phyloP scores from a whole-genome alignment of 2,888 invertebrate species.

The Fragum fragum region DNA sequence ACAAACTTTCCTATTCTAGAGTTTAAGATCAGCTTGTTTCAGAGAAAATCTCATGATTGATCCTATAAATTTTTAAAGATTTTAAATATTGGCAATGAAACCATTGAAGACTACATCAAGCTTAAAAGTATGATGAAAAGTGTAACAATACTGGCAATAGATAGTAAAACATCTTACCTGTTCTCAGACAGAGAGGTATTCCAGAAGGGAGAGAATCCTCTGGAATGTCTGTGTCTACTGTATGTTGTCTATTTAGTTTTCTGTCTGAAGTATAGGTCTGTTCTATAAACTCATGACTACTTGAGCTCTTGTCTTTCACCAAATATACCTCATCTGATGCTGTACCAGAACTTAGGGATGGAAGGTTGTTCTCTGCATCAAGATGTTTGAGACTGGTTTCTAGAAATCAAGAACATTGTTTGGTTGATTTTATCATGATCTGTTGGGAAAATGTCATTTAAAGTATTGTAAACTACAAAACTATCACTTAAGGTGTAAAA shows the following conservation, averaged over 20 bases:
- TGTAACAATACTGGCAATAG: no score
- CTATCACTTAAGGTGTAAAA: no score
- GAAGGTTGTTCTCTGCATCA: conserved; percentile 37
- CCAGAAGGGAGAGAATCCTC: conserved; percentile 57
- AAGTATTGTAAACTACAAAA: no score
- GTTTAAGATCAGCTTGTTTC: no score
- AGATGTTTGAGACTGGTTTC: conserved; percentile 51
- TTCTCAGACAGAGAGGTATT: conserved; percentile 38
- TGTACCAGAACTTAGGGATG: conserved; percentile 50
- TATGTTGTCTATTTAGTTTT: neutral
- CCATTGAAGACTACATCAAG: no score
- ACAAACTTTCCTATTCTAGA: no score
- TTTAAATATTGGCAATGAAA: no score
- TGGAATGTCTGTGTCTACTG: conserved; percentile 1
- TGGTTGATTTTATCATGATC: no score
- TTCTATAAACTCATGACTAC: conserved; percentile 35
- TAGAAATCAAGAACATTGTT: conserved; percentile 31
- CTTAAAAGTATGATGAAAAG: no score
- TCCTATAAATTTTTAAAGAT: no score
- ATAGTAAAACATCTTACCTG: conserved; percentile 44
- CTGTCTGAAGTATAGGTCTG: neutral
- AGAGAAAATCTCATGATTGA: no score
- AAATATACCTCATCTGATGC: conserved; percentile 59
- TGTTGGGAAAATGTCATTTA: no score
- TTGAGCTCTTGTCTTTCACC: conserved; percentile 40